phyloP scores from a whole-genome alignment of 2,888 invertebrate species.

The Drosophila basisetae region DNA sequence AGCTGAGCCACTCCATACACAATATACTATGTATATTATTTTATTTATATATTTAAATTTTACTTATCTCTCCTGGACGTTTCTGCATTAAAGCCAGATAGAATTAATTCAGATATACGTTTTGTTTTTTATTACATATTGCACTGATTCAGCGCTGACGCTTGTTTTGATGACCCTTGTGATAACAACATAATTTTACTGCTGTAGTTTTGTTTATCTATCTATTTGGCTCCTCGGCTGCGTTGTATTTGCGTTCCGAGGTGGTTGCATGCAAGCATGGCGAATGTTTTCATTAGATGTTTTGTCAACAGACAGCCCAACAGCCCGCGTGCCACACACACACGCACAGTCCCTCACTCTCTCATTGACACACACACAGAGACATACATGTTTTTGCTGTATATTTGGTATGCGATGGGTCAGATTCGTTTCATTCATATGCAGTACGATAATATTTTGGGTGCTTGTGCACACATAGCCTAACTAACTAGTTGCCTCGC shows the following conservation, averaged over 20 bases:
- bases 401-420: slow-evolving; percentile 8
- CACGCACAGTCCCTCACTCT: background rate
- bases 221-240: slow-evolving; percentile 41
- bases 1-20: too few relatives aligned
- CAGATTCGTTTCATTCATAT: slow-evolving; percentile 30
- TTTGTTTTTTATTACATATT: background rate
- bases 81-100: background rate
- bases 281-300: slow-evolving; percentile 69
- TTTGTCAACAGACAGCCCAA: slow-evolving; percentile 56
- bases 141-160: background rate
- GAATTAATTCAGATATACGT: slow-evolving; percentile 33
- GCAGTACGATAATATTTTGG: slow-evolving; percentile 12
- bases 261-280: slow-evolving; percentile 23
- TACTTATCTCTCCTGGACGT: background rate
- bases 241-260: slow-evolving; percentile 34
- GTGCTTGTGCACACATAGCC: slow-evolving; percentile 25
- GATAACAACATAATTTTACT: slow-evolving; percentile 70
- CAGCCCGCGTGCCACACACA: slow-evolving; percentile 11
- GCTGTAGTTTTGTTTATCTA: slow-evolving; percentile 62
- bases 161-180: slow-evolving; percentile 50
- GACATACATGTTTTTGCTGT: background rate
- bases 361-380: background rate
- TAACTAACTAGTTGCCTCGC: slow-evolving; percentile 25
- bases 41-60: background rate
- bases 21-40: background rate